phyloP scores from a whole-genome alignment of 2,797 vertebrate species.

The Rhabdophis nuchalis region DNA sequence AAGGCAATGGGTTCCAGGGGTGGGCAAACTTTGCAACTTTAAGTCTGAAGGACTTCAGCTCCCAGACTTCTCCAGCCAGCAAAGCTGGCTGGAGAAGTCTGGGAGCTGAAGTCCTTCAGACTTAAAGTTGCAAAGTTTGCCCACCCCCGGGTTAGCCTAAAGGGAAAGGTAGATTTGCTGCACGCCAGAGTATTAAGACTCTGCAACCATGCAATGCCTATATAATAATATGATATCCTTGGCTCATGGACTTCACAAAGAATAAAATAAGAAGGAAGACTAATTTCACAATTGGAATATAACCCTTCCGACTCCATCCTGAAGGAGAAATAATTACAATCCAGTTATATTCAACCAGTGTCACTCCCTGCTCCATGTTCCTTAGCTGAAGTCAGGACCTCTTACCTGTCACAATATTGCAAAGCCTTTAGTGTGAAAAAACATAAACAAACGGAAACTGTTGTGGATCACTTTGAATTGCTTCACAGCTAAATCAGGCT shows the following conservation, averaged over 20 bases:
- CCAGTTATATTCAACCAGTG: not conserved
- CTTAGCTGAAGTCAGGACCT: slow-evolving; percentile 6
- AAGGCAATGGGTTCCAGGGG: not conserved
- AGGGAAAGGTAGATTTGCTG: slow-evolving; percentile 18
- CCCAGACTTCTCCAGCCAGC: too few species aligned
- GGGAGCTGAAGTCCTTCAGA: too few species aligned
- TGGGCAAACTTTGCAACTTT: too few species aligned
- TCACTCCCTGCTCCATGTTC: not conserved
- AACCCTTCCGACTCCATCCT: not conserved
- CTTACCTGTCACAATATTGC: not conserved
- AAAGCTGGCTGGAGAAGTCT: too few species aligned
- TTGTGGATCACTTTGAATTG: slow-evolving; percentile 28
- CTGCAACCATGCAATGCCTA: not conserved
- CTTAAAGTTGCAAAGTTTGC: too few species aligned
- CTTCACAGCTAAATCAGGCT: slow-evolving; percentile 4
- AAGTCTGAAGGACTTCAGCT: too few species aligned
- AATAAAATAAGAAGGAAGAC: not conserved
- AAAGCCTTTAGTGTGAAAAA: not conserved
- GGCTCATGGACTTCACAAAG: not conserved
- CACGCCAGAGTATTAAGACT: not conserved
- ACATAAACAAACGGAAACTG: not conserved
- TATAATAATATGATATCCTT: not conserved
- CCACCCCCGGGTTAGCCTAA: too few species aligned
- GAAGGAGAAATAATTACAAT: not conserved
- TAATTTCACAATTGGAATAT: not conserved